Conservation (phyloP, 2,888 invertebrate genomes). For the Norana najaformis region DNA sequence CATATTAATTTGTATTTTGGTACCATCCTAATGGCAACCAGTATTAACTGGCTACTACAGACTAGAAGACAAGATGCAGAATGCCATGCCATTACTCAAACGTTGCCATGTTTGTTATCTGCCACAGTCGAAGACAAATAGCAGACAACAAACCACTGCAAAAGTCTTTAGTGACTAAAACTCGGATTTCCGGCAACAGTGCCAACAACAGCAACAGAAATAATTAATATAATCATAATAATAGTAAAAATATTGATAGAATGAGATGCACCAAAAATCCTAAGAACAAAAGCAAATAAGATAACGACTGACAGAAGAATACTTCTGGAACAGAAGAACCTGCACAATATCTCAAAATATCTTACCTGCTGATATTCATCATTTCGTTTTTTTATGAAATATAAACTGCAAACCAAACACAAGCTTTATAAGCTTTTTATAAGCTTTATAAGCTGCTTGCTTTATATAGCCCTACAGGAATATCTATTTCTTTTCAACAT, state of each 20-base stretch:
- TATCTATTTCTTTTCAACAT: too few species aligned
- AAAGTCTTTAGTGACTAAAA: too few species aligned
- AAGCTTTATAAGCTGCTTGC: too few species aligned
- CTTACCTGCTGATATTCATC: not conserved
- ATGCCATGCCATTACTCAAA: not conserved
- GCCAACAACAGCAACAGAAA: not conserved
- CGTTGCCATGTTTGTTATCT: not conserved
- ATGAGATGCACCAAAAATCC: not conserved
- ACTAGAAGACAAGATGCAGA: constrained; percentile 13
- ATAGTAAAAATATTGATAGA: not conserved
- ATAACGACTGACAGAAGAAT: too few species aligned
- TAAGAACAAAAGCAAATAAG: not conserved
- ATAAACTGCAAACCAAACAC: not conserved
- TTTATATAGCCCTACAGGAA: too few species aligned
- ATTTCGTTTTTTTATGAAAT: not conserved
- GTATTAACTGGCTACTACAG: constrained; percentile 13
- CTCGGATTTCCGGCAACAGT: not conserved
- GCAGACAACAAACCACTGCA: too few species aligned
- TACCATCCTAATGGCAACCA: not conserved
- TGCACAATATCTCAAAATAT: not conserved
- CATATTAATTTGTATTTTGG: not conserved
- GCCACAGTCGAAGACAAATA: not conserved
- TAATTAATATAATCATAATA: not conserved
- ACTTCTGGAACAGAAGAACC: too few species aligned
- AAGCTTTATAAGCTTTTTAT: too few species aligned